phyloP scores from a whole-genome alignment of 2,797 vertebrate genomes.

The Mus caroli region DNA sequence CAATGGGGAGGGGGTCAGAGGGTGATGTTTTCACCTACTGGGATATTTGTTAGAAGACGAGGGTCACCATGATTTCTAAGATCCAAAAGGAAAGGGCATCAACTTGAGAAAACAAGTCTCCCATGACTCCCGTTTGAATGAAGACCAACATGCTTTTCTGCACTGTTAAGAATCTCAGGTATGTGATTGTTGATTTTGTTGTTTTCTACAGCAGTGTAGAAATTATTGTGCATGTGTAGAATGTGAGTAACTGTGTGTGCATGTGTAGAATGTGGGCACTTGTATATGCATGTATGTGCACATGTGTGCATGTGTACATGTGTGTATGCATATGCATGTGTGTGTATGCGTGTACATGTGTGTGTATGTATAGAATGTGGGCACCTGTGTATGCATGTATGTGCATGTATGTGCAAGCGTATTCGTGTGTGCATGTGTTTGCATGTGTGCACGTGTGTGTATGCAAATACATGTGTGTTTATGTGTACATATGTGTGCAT shows the following conservation, averaged over 20 bases:
- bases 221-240: not conserved
- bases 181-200: not conserved
- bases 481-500: too few relatives aligned
- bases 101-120: not conserved
- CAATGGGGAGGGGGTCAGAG: not conserved
- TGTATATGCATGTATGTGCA: not conserved
- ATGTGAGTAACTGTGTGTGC: too few relatives aligned
- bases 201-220: not conserved
- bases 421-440: too few relatives aligned
- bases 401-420: too few relatives aligned
- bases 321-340: not conserved
- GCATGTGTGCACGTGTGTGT: not conserved
- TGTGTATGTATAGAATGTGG: not conserved
- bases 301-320: too few relatives aligned
- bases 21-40: not conserved
- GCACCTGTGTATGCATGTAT: too few relatives aligned
- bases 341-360: too few relatives aligned
- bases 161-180: too few relatives aligned
- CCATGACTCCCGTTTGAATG: not conserved
- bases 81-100: not conserved
- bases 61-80: not conserved
- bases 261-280: not conserved
- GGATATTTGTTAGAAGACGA: not conserved
- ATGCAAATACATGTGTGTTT: not conserved
- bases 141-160: not conserved